Evolutionary conservation across 2,113 vertebrate genomes (phyloP), one percentile per base, ranked within the genome.

Genomic region (Spilogale gracilis): DNA sequence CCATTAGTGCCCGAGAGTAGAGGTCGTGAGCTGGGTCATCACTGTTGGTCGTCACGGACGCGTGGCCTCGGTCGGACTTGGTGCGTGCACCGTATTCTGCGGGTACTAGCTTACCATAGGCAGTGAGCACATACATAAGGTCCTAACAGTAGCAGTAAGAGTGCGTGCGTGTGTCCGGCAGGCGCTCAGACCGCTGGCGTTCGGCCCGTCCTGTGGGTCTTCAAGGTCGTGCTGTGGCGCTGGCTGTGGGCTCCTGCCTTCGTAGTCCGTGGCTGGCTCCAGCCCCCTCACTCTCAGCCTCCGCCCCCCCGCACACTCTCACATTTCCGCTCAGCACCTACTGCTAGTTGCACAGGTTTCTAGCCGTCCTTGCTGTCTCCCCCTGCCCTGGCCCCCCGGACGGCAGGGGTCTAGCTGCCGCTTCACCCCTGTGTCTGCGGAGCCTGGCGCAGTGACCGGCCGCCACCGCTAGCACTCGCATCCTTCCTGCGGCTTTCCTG

Each of bases 111-210:
- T 27, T 1, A 30, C 25, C 11, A 5, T 27, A 30, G 61, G 61
- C 61, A 6, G 61, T 5, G 61, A 30, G 61, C 2, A 30, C 61
- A 4, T 6, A 30, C 61, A 12, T 21, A 27, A 13, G 61, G 61
- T 30, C 10, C 25, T 13, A 2, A 5, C 23, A 4, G 27, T 1
- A 18, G 67, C 67, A 9, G 67, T 0, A 69, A n/a, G 30, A 5
- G 45, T 14, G 13, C 0, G 4, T 5, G 17, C 8, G 8, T 30
- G 76, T 1, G 2, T 9, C 9, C 0, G 43, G 43, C 43, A 60
- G 43, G 38, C 0, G 21, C 9, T 23, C 6, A 18, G 45, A 23
- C 16, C 12, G 12, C 21, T 61, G 45, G 21, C 17, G 2, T 25
- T 30, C 38, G 17, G 7, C 43, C 30, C 9, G 48, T 38, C 56